Evolutionary conservation across 1,140 invertebrate genomes (phyloP).

Genomic region (Drosophila chauvacae): DNA sequence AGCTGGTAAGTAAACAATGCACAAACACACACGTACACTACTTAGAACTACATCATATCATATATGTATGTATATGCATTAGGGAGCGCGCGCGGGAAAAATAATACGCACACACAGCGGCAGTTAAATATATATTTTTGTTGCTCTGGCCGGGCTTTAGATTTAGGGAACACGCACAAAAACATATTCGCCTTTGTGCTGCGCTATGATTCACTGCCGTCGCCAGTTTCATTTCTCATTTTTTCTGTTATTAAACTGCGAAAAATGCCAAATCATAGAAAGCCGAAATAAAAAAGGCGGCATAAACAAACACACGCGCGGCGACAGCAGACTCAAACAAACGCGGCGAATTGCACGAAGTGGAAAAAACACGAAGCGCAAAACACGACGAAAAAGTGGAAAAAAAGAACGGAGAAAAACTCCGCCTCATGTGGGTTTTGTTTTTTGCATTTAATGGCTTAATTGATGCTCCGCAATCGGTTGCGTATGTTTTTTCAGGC

Average conservation of each 20-base stretch:
- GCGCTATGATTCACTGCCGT: constrained; percentile 57
- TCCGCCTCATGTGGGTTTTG: constrained; percentile 73
- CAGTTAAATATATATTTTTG: constrained; percentile 22
- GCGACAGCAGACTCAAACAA: constrained; percentile 73
- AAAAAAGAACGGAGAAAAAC: constrained; percentile 56
- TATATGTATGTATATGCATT: background rate
- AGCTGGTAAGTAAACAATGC: constrained; percentile 68
- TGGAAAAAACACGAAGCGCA: constrained; percentile 74
- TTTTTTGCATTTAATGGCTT: constrained; percentile 63
- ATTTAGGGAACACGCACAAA: constrained; percentile 40
- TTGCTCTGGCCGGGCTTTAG: constrained; percentile 10
- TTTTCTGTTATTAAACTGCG: constrained; percentile 34
- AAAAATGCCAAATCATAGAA: constrained; percentile 70
- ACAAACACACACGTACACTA: constrained; percentile 29
- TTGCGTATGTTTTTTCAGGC: constrained; percentile 25
- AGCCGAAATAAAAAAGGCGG: constrained; percentile 73
- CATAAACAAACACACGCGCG: constrained; percentile 82
- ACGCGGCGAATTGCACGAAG: constrained; percentile 72
- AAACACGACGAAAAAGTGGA: constrained; percentile 72
- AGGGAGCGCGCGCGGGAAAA: constrained; percentile 64
- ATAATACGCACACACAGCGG: constrained; percentile 16
- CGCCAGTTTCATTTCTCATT: constrained; percentile 4
- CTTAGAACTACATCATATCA: background rate
- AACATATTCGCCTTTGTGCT: constrained; percentile 18
- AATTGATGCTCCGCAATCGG: constrained; percentile 16